A percentile compares a stretch with the other conserved stretches of the same genome.
These are phyloP conservation scores for Apteryx mantelli DNA, from an alignment of 2,113 vertebrate species.

Conservation along the genomic window DNA sequence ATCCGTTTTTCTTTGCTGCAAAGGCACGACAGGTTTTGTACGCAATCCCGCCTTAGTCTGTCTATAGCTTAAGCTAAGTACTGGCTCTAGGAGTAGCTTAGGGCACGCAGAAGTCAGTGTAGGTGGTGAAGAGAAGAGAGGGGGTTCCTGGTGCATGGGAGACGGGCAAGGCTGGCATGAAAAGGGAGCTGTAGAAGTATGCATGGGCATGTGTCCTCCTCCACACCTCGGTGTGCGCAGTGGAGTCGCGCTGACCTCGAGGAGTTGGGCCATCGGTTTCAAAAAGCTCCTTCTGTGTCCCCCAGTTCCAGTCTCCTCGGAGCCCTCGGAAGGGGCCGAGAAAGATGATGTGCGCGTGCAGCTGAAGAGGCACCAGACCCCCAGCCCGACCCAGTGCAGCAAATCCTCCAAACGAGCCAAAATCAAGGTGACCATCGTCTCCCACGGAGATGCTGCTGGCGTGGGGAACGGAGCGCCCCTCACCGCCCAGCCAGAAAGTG, in stretches of 20 bases:
- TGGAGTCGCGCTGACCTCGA: background rate
- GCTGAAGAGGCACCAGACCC: constrained; percentile 88
- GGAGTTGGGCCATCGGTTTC: background rate
- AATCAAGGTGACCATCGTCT: constrained; percentile 96
- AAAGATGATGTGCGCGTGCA: constrained; percentile 84
- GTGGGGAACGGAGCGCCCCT: constrained; percentile 59
- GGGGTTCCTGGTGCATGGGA: background rate
- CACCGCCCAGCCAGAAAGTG: constrained; percentile 85
- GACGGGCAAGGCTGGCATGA: background rate
- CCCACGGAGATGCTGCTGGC: constrained; percentile 86
- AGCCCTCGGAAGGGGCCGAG: constrained; percentile 85
- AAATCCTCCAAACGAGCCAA: constrained; percentile 94
- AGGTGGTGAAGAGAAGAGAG: background rate
- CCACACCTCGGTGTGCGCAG: background rate
- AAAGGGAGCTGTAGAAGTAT: background rate
- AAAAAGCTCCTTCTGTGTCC: constrained; percentile 3
- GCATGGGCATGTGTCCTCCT: background rate
- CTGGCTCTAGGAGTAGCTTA: background rate
- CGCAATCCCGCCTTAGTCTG: background rate
- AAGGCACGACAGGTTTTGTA: background rate
- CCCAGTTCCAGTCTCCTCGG: constrained; percentile 87
- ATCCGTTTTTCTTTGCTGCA: accelerated
- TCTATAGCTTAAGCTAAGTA: background rate
- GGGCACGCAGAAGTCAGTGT: accelerated
- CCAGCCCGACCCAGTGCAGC: constrained; percentile 83